phyloP scores from a whole-genome alignment of 2,888 invertebrate genomes.

The Ornithoptera alexandrae region DNA sequence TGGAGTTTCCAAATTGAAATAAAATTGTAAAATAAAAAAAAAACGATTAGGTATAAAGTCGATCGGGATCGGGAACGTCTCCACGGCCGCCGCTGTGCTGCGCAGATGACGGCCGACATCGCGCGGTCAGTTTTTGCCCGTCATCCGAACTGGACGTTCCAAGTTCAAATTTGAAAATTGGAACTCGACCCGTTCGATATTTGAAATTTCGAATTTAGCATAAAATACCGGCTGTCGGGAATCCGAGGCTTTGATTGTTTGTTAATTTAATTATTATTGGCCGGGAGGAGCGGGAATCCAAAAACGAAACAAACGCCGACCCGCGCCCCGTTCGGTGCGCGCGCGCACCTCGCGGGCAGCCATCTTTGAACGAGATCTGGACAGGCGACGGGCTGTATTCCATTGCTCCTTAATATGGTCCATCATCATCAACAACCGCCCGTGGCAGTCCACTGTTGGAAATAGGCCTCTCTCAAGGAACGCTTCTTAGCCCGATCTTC shows the following conservation, averaged over 20 bases:
- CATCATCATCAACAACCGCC: too few species aligned
- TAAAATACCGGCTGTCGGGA: constrained; percentile 53
- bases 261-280: constrained; percentile 37
- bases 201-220: constrained; percentile 72
- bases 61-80: constrained; percentile 38
- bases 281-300: constrained; percentile 18
- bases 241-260: constrained; percentile 42
- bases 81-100: constrained; percentile 43
- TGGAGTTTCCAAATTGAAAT: too few species aligned
- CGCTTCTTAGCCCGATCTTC: too few species aligned
- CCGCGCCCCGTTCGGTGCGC: background rate
- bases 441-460: too few species aligned
- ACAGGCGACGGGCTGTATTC: constrained; percentile 20
- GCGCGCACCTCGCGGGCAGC: background rate
- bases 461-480: too few species aligned
- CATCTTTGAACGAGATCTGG: constrained; percentile 1
- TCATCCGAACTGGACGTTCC: constrained; percentile 78
- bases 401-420: background rate
- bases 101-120: constrained; percentile 73
- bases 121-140: constrained; percentile 77
- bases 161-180: constrained; percentile 80
- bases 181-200: constrained; percentile 71
- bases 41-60: background rate
- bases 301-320: background rate
- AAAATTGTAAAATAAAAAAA: too few species aligned